These are phyloP conservation scores for Anniella stebbinsi DNA, from an alignment of 2,797 vertebrate genomes.

Conservation along the genomic window DNA sequence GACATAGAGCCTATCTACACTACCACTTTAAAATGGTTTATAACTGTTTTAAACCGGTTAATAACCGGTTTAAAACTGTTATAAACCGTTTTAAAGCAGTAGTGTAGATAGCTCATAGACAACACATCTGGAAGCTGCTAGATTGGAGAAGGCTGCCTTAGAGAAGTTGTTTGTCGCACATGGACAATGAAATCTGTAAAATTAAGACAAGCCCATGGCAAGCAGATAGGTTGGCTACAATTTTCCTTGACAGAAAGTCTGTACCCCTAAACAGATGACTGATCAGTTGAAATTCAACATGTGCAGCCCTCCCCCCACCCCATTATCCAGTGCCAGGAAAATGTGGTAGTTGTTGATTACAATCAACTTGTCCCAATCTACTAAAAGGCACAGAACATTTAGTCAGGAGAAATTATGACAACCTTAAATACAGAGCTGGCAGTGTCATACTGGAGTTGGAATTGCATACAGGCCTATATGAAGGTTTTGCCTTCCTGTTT, in stretches of 20 bases:
- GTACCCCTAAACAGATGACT: neutral
- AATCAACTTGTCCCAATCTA: neutral
- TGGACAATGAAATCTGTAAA: neutral
- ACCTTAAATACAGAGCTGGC: neutral
- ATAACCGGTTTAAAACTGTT: too few relatives aligned
- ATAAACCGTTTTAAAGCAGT: too few relatives aligned
- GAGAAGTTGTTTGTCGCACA: neutral
- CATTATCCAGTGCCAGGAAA: neutral
- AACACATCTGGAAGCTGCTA: neutral
- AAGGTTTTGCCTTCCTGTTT: conserved; percentile 25
- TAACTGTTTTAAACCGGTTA: too few relatives aligned
- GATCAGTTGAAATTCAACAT: neutral
- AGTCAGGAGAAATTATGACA: neutral
- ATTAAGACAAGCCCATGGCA: neutral
- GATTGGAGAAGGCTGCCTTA: too few relatives aligned
- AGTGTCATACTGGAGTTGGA: neutral
- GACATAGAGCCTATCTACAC: too few relatives aligned
- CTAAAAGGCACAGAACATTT: neutral
- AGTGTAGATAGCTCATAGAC: too few relatives aligned
- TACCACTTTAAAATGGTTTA: too few relatives aligned
- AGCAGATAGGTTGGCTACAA: neutral
- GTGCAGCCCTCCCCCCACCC: neutral
- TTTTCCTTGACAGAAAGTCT: neutral
- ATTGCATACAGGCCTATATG: neutral
- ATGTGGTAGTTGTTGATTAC: neutral